Conservation (phyloP, 2,888 invertebrate genomes). For the Choreutis nemorana region DNA sequence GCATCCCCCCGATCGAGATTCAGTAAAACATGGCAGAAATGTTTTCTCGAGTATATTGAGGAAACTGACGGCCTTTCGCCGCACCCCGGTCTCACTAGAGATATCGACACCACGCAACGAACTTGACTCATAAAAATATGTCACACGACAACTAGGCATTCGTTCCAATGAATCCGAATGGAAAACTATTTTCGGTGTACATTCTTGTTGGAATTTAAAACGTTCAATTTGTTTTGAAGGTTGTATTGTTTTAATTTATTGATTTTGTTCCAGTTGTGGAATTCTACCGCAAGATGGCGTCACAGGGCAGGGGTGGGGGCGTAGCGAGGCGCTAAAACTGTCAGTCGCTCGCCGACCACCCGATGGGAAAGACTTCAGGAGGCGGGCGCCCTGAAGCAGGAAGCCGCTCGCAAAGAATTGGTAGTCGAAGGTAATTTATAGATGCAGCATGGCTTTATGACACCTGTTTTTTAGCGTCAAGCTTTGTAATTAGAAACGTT, state of each 20-base stretch:
- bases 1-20: too few relatives aligned
- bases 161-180: too few relatives aligned
- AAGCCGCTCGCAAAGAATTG: constrained; percentile 44
- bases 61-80: too few relatives aligned
- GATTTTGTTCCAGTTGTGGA: constrained; percentile 21
- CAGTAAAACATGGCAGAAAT: too few relatives aligned
- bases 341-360: constrained; percentile 29
- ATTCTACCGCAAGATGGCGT: constrained; percentile 28
- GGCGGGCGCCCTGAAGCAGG: constrained; percentile 48
- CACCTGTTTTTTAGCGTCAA: constrained; percentile 5
- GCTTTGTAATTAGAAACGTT: too few relatives aligned
- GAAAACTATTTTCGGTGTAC: too few relatives aligned
- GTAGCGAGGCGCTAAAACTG: constrained; percentile 18
- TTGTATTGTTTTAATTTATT: constrained; percentile 2
- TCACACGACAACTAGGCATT: too few relatives aligned
- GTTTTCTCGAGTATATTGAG: too few relatives aligned
- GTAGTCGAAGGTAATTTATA: constrained; percentile 35
- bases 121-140: too few relatives aligned
- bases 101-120: not conserved
- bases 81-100: not conserved
- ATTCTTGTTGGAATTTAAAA: constrained; percentile 2
- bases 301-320: constrained; percentile 20
- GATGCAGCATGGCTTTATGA: constrained; percentile 3
- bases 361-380: constrained; percentile 61
- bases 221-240: constrained; percentile 2